phyloP scores from a whole-genome alignment of 2,797 vertebrate genomes.

The Catostomus latipinnis region DNA sequence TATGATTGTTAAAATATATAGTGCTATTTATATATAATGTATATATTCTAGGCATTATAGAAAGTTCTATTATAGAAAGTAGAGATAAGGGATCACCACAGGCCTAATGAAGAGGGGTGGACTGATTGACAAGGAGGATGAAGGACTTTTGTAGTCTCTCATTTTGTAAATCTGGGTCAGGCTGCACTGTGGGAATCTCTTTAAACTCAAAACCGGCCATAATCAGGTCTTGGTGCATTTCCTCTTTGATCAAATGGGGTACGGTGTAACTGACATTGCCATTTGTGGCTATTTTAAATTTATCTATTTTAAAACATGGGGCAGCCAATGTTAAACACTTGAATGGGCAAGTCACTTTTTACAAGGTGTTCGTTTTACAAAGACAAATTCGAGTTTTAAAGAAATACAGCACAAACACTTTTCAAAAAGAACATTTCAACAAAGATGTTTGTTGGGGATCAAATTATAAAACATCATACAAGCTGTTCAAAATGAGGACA shows the following conservation, averaged over 20 bases:
- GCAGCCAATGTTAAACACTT: slow-evolving; percentile 1
- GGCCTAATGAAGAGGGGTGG: slow-evolving; percentile 24
- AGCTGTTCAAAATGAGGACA: no score
- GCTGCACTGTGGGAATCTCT: slow-evolving; percentile 23
- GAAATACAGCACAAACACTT: no score
- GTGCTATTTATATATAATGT: no score
- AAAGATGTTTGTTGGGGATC: no score
- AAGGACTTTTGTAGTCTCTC: slow-evolving; percentile 10
- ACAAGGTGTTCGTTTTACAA: no score
- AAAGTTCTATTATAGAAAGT: no score
- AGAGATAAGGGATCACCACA: no score
- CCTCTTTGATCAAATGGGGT: slow-evolving; percentile 10
- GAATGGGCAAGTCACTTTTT: background rate
- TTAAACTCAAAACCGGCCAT: slow-evolving; percentile 33
- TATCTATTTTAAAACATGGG: slow-evolving; percentile 19
- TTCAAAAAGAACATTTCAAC: no score
- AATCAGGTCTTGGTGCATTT: slow-evolving; percentile 35
- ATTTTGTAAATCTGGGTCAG: slow-evolving; percentile 20
- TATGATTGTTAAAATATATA: no score
- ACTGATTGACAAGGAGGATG: slow-evolving; percentile 13
- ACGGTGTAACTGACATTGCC: slow-evolving; percentile 15
- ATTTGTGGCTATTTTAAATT: slow-evolving; percentile 29
- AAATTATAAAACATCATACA: no score
- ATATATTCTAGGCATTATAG: no score
- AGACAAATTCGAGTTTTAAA: no score